phyloP scores from a whole-genome alignment of 2,888 invertebrate species.

The Coelopa pilipes region DNA sequence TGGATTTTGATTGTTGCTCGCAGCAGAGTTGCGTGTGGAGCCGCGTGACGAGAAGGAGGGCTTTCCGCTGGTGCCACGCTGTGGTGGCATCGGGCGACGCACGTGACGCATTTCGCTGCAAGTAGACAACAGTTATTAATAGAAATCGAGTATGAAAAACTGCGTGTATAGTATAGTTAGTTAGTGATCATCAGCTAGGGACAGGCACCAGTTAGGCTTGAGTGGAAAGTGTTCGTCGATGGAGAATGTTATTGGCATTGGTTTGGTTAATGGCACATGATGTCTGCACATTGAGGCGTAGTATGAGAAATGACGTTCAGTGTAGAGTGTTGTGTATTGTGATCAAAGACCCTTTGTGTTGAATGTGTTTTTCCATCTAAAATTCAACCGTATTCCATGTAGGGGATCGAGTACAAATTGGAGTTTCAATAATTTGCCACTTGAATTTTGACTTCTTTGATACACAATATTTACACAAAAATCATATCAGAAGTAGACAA shows the following conservation, averaged over 20 bases:
- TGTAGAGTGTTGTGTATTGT: not conserved
- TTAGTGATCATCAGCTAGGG: not conserved
- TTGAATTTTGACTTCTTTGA: too few species aligned
- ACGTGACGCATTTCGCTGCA: conserved; percentile 74
- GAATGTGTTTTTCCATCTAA: too few species aligned
- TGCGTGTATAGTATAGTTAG: not conserved
- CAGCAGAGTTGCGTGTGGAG: conserved; percentile 69
- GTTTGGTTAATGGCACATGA: not conserved
- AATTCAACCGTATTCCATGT: too few species aligned
- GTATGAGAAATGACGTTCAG: too few species aligned
- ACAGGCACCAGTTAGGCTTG: not conserved
- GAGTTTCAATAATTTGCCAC: too few species aligned
- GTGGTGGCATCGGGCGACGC: conserved; percentile 70
- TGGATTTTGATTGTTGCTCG: conserved; percentile 69
- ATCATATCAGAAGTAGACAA: not conserved
- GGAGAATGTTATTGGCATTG: not conserved
- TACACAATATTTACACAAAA: not conserved
- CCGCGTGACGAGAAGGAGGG: conserved; percentile 71
- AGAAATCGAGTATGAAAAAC: too few species aligned
- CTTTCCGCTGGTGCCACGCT: conserved; percentile 70
- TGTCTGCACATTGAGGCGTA: not conserved
- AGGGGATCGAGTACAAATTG: too few species aligned
- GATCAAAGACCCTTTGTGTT: not conserved
- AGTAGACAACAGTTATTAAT: too few species aligned
- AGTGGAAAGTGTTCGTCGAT: not conserved